Percentiles rank a stretch among this genome's conserved stretches.
Evolutionary conservation across 2,797 vertebrate genomes (phyloP).

Genomic region (Ceyx erithaca): DNA sequence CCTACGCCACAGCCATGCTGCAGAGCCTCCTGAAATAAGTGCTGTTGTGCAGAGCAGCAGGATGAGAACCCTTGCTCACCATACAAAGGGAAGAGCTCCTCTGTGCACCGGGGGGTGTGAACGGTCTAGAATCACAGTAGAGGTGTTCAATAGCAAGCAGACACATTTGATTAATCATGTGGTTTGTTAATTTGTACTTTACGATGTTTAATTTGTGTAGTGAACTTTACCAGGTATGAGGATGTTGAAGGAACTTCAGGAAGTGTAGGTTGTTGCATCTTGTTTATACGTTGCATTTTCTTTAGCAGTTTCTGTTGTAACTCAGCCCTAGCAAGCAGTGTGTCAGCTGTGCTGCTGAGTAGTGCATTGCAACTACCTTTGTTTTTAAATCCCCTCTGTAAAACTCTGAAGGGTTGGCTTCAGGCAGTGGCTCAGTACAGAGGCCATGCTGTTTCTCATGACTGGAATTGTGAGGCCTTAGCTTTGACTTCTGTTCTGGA

Average conservation of each 20-base stretch:
- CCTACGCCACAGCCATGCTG: constrained; percentile 95
- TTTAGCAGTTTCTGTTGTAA: background rate
- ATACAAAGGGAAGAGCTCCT: constrained; percentile 79
- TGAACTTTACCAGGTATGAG: constrained; percentile 50
- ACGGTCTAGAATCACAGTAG: constrained; percentile 65
- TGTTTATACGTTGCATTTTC: constrained; percentile 26
- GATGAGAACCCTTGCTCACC: background rate
- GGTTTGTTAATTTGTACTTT: constrained; percentile 74
- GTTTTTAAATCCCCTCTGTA: background rate
- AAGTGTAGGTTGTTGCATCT: constrained; percentile 60
- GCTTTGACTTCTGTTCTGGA: constrained; percentile 64
- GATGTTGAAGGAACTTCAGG: constrained; percentile 52
- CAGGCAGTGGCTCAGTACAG: constrained; percentile 24
- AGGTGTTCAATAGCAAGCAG: constrained; percentile 75
- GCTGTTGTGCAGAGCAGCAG: background rate
- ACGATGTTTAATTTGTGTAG: constrained; percentile 72
- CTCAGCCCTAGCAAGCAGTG: background rate
- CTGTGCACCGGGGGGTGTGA: constrained; percentile 41
- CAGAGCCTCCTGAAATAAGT: constrained; percentile 88
- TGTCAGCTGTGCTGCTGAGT: background rate
- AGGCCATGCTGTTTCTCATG: constrained; percentile 18
- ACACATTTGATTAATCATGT: constrained; percentile 78
- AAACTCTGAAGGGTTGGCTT: constrained; percentile 10
- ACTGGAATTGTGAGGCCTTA: constrained; percentile 76
- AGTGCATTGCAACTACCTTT: background rate